Evolutionary conservation across 2,888 invertebrate genomes (phyloP), one percentile per base, ranked within the genome.

Genomic region (Pterostichus madidus): DNA sequence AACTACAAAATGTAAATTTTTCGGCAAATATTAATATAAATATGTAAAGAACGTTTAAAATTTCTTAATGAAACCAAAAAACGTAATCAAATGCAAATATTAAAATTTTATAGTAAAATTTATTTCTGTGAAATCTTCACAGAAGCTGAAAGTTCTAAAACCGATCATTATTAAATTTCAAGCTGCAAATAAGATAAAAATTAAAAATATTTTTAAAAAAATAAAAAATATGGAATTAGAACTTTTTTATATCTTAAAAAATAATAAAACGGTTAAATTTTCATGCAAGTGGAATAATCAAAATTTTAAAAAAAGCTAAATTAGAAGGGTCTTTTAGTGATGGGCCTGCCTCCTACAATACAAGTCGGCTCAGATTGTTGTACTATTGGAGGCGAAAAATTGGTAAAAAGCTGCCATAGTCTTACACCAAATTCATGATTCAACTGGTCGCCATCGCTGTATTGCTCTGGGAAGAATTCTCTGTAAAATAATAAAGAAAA

Each of bases 391-490:
- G 83, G 80, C 1, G 59, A 13, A 49, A 31, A 49, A 17, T 80
- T 68, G 2, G 68, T 80, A 49, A 83, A 83, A 64, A 83, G 17
- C 15, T 56, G 56, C 13, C 39, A 75, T 32, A 83, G 15, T 44
- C 35, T 53, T 5, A 64, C 31, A 13, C 83, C 83, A 53, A 76
- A 46, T 10, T 46, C 13, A 7, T 53, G 52, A 17, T 61, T 49
- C 11, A 83, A n/a, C 80, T 83, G 75, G 11, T 80, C 76, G 0
- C 80, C 83, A 35, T 83, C 83, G 11, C 49, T n/a, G 13, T 52
- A 83, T 17, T 84, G 75, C 6, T 75, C 84, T n/a, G 84, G 84
- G 61, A 85, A 80, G 13, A 85, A 83, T 59, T 82, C 78, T 39
- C 85, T 85, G 53, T 31, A 85, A 84, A 52, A 46, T 11, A 76